Percentiles rank a stretch among this genome's conserved stretches.
Evolutionary conservation across 2,113 vertebrate genomes (phyloP).

Genomic region (Cisticola juncidis): DNA sequence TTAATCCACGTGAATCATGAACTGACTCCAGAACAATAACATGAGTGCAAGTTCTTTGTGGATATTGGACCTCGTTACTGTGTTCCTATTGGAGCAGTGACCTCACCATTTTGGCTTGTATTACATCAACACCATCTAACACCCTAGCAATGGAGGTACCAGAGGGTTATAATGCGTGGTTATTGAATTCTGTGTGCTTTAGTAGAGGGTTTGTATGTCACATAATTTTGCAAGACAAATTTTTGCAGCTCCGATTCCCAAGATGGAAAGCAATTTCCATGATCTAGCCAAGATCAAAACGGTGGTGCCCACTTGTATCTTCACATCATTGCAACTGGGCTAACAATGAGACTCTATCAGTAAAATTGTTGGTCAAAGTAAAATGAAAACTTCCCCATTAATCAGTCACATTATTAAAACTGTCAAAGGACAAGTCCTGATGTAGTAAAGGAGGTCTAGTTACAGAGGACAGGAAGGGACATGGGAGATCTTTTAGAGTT

Average conservation of each 20-base stretch:
- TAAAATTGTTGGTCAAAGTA: background rate
- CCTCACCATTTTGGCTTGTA: background rate
- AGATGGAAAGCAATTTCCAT: background rate
- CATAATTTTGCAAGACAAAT: background rate
- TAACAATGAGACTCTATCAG: background rate
- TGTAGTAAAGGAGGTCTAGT: background rate
- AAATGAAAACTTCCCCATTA: background rate
- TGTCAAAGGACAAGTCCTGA: background rate
- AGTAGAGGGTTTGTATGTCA: background rate
- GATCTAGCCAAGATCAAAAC: background rate
- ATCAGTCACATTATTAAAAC: background rate
- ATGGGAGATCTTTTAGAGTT: background rate
- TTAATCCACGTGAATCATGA: background rate
- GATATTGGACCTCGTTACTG: background rate
- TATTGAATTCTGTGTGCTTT: background rate
- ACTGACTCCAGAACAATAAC: background rate
- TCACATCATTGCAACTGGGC: background rate
- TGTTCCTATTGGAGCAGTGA: background rate
- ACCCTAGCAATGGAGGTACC: background rate
- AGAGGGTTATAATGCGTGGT: background rate
- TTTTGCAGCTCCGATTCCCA: background rate
- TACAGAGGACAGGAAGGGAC: background rate
- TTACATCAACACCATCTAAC: background rate
- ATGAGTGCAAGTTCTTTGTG: background rate
- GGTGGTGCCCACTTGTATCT: background rate